Evolutionary conservation across 2,888 invertebrate species (phyloP), one percentile per base, ranked within the genome.

Genomic region (Cephus pulcher): DNA sequence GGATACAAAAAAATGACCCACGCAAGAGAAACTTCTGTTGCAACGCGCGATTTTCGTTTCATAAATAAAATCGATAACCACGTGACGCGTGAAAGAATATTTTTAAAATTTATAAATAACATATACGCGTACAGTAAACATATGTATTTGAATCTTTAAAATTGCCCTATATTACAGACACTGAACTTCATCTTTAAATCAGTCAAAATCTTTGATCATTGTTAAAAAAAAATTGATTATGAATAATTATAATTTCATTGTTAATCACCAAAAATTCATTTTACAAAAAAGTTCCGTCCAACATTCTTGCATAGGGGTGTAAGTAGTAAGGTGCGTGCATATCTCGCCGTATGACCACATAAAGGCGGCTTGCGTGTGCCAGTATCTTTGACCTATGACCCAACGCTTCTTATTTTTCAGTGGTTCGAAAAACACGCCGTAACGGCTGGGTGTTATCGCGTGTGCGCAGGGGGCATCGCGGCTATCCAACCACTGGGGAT

Each of bases 381-480:
- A 85, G 87, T 88, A 88, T 88, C 88, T 86, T 82, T 79, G 87
- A 87, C 86, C 88, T 85, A 80, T 79, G 88, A 87, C 86, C 86
- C 80, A 69, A 80, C 82, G 86, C 86, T 86, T 83, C 88, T 88
- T 86, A 84, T 86, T 88, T 87, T 86, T 86, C 82, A 81, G 85
- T 86, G 85, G 86, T 84, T 84, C 85, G 88, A 88, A 88, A 88
- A 88, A 88, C 87, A 88, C 85, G 87, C 84, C 85, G 85, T 86
- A 84, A 84, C 85, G 83, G 83, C 84, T 80, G 82, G 84, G 79
- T 86, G 88, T 88, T 89, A 89, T 90, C 89, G 89, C 86, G 85
- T 88, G 89, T 84, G 88, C 86, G 87, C 90, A 88, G 90, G 90
- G 90, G 90, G 90, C 90, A 90, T 89, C 89, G 86, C 86, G 86